A percentile compares a stretch with the other conserved stretches of the same genome.
phyloP scores from a whole-genome alignment of 2,797 vertebrate species.

The Perodicticus potto region DNA sequence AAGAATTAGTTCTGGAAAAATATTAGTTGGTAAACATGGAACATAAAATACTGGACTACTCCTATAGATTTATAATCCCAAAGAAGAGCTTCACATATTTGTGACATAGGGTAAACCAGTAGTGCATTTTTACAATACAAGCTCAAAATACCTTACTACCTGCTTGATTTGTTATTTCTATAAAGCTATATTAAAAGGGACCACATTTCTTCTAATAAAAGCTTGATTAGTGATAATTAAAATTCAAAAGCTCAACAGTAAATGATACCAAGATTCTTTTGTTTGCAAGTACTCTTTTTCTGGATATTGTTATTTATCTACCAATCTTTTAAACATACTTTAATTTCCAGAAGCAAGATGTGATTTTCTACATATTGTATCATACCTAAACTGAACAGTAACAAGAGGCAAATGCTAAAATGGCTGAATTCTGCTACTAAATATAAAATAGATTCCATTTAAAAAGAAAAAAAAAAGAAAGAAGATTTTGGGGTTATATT shows the following conservation, averaged over 20 bases:
- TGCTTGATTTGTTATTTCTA: conserved; percentile 38
- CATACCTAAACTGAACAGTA: conserved; percentile 56
- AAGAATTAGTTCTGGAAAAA: background rate
- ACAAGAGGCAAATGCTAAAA: conserved; percentile 76
- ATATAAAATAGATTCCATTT: conserved; percentile 82
- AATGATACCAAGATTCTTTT: background rate
- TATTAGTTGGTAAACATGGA: conserved; percentile 42
- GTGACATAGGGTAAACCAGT: background rate
- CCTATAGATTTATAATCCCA: background rate
- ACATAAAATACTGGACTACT: conserved; percentile 32
- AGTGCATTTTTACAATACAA: conserved; percentile 44
- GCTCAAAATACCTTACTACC: conserved; percentile 41
- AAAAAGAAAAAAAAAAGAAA: conserved; percentile 76
- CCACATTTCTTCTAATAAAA: background rate
- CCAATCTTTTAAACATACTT: conserved; percentile 50
- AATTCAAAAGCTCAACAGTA: conserved; percentile 65
- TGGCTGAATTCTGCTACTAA: conserved; percentile 74
- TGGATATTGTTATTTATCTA: conserved; percentile 25
- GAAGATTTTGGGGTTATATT: background rate
- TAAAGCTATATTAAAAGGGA: conserved; percentile 33
- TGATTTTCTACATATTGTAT: conserved; percentile 47
- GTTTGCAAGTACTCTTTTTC: conserved; percentile 18
- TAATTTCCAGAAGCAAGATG: conserved; percentile 36
- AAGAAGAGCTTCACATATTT: background rate
- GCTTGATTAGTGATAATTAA: conserved; percentile 48